Evolutionary conservation across 1,140 invertebrate genomes (phyloP).

Genomic region (Meloidogyne hapla): DNA sequence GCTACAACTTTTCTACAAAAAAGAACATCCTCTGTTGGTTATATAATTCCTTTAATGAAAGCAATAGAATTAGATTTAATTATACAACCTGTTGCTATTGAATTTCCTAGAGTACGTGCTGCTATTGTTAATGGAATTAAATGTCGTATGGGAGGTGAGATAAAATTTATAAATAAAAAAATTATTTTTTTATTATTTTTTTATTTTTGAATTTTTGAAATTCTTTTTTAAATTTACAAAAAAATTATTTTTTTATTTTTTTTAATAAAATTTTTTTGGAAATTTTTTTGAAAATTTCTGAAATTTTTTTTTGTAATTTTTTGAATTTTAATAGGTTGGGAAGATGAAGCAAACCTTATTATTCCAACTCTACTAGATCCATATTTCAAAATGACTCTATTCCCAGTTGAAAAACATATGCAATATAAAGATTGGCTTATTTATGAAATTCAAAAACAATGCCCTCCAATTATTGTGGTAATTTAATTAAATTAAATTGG

Average conservation of each 20-base stretch:
- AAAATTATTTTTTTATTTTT: too few species aligned
- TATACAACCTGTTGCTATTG: background rate
- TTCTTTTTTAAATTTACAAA: too few species aligned
- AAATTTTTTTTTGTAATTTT: background rate
- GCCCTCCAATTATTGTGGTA: background rate
- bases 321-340: background rate
- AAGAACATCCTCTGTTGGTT: background rate
- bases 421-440: background rate
- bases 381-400: background rate
- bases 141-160: background rate
- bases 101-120: background rate
- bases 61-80: slow-evolving; percentile 6
- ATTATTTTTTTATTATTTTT: too few species aligned
- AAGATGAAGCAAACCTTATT: background rate
- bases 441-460: slow-evolving; percentile 3
- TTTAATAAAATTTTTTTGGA: too few species aligned
- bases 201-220: background rate
- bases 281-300: too few species aligned
- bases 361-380: background rate
- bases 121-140: slow-evolving; percentile 1
- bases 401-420: background rate
- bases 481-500: background rate
- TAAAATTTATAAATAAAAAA: too few species aligned
- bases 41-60: background rate
- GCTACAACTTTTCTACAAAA: slow-evolving; percentile 2